Conservation (phyloP, 1,140 invertebrate species). For the Pectinophora gossypiella region DNA sequence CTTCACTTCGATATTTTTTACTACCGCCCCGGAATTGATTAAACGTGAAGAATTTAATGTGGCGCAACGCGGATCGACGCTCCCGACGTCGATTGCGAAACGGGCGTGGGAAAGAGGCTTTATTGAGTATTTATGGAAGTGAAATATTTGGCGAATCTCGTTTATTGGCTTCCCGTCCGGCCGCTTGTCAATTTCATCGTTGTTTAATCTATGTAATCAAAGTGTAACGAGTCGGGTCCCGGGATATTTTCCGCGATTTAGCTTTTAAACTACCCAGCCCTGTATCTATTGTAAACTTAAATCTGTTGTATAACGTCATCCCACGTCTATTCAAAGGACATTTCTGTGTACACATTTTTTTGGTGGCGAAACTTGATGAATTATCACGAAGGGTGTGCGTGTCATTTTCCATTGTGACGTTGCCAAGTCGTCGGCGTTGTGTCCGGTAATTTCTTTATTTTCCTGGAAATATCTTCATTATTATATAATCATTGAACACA, state of each 20-base stretch:
- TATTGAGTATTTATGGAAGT: constrained; percentile 45
- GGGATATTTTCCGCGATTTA: not conserved
- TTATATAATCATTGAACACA: not conserved
- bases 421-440: not conserved
- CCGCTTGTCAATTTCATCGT: constrained; percentile 32
- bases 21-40: constrained; percentile 45
- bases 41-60: constrained; percentile 60
- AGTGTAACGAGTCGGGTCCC: constrained; percentile 7
- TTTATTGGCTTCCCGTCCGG: constrained; percentile 32
- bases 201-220: constrained; percentile 24
- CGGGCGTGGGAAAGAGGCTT: constrained; percentile 39
- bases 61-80: constrained; percentile 34
- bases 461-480: not conserved
- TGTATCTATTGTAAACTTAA: no score
- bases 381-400: not conserved
- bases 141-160: constrained; percentile 43
- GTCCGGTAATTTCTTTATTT: constrained; percentile 7
- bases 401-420: constrained; percentile 4
- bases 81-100: constrained; percentile 41
- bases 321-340: no score
- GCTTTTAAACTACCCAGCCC: not conserved
- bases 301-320: no score
- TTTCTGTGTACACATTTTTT: not conserved
- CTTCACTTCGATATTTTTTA: constrained; percentile 45
- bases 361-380: not conserved